Conservation (phyloP, 2,113 vertebrate species). For the Ceyx cyanopectus region DNA sequence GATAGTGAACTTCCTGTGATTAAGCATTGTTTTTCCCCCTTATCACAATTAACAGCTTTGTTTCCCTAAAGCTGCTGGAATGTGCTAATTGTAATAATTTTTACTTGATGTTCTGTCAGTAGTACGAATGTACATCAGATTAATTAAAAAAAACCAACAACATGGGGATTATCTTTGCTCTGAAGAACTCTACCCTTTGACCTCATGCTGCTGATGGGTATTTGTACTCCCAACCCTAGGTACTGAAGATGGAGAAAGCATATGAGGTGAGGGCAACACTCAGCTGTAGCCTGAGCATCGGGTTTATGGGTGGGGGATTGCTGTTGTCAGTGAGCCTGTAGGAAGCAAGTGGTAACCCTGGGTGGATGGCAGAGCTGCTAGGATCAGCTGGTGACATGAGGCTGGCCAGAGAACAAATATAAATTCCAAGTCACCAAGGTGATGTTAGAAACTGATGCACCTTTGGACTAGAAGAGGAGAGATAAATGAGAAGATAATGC, state of each 20-base stretch:
- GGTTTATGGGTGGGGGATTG: rapidly evolving
- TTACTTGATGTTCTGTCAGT: neutral
- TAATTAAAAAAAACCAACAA: neutral
- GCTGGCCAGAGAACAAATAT: neutral
- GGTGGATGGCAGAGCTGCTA: neutral
- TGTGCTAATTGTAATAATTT: neutral
- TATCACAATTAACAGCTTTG: neutral
- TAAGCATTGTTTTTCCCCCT: neutral
- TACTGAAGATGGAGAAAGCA: neutral
- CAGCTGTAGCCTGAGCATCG: neutral
- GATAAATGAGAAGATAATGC: neutral
- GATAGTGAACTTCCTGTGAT: constrained; percentile 6
- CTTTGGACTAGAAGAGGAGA: neutral
- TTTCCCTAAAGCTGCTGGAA: neutral
- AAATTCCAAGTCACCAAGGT: neutral
- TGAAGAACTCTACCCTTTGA: neutral
- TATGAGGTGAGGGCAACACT: neutral
- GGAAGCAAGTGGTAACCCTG: neutral
- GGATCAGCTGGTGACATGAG: neutral
- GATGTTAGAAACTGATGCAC: neutral
- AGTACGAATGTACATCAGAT: neutral
- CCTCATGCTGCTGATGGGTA: neutral
- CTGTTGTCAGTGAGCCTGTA: neutral
- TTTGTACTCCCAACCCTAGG: neutral
- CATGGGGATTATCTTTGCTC: neutral